Conservation (phyloP, 2,113 vertebrate genomes). For the Hydropotes inermis region DNA sequence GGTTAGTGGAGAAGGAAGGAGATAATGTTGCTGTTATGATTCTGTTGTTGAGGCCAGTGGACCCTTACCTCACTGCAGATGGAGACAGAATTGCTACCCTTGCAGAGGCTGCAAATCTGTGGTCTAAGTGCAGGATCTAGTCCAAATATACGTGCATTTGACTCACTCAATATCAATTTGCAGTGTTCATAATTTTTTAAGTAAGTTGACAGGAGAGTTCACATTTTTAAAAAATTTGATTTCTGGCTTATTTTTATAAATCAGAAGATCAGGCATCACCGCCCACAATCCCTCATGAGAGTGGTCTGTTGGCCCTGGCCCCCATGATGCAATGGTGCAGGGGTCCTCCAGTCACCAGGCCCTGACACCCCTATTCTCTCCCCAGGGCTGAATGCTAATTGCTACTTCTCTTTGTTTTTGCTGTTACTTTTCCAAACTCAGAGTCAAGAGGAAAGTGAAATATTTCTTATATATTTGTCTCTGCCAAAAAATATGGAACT, state of each 20-base stretch:
- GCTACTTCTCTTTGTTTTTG: not conserved
- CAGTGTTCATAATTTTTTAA: not conserved
- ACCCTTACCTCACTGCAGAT: not conserved
- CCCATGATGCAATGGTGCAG: rapidly evolving
- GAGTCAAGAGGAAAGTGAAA: not conserved
- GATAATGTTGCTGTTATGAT: not conserved
- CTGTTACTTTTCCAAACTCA: not conserved
- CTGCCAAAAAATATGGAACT: conserved; percentile 1
- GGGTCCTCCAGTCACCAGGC: not conserved
- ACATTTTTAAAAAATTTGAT: not conserved
- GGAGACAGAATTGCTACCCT: not conserved
- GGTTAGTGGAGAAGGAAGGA: not conserved
- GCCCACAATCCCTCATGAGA: not conserved
- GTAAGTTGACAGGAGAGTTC: not conserved
- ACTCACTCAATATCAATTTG: not conserved
- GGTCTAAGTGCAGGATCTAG: not conserved
- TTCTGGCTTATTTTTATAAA: not conserved
- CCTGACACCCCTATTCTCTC: not conserved
- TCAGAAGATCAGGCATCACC: not conserved
- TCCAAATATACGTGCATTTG: not conserved
- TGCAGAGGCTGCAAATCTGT: not conserved
- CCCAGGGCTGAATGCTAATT: not conserved
- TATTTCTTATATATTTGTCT: not conserved
- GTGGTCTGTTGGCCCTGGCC: not conserved
- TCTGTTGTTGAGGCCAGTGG: not conserved